Percentiles rank a stretch among this genome's conserved stretches.
These are phyloP conservation scores for Sweltsa coloradensis DNA, from an alignment of 1,140 invertebrate genomes.

Conservation along the genomic window DNA sequence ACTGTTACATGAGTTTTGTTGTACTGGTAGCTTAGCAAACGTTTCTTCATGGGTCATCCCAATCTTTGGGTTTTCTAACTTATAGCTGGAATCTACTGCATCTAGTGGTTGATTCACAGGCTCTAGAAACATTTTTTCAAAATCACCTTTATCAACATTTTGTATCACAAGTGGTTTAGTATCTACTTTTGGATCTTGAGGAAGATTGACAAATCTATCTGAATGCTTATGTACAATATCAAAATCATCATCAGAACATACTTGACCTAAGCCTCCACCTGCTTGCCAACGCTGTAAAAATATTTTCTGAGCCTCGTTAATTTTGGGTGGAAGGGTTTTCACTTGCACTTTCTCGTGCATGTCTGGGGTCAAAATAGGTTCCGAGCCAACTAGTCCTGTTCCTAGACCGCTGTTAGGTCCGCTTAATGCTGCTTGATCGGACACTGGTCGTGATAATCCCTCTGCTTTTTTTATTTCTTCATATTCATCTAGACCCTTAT, in stretches of 20 bases:
- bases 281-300: slow-evolving; percentile 4
- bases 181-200: background rate
- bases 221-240: background rate
- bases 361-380: background rate
- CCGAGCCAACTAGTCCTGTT: background rate
- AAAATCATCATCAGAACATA: slow-evolving; percentile 5
- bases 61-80: background rate
- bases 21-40: too few relatives aligned
- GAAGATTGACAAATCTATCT: background rate
- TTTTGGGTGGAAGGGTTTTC: background rate
- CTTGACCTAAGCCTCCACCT: background rate
- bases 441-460: background rate
- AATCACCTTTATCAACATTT: background rate
- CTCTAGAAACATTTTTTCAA: too few relatives aligned
- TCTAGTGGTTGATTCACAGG: background rate
- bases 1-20: too few relatives aligned
- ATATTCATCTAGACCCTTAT: slow-evolving; percentile 35
- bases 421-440: background rate
- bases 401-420: background rate
- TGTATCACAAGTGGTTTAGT: background rate
- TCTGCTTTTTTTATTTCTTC: slow-evolving; percentile 18
- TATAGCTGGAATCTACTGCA: background rate
- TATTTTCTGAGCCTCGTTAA: slow-evolving; percentile 3
- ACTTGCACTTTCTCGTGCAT: background rate
- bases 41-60: too few relatives aligned